Evolutionary conservation across 2,888 invertebrate genomes (phyloP), one percentile per base, ranked within the genome.

Genomic region (Mythimna ferrago): DNA sequence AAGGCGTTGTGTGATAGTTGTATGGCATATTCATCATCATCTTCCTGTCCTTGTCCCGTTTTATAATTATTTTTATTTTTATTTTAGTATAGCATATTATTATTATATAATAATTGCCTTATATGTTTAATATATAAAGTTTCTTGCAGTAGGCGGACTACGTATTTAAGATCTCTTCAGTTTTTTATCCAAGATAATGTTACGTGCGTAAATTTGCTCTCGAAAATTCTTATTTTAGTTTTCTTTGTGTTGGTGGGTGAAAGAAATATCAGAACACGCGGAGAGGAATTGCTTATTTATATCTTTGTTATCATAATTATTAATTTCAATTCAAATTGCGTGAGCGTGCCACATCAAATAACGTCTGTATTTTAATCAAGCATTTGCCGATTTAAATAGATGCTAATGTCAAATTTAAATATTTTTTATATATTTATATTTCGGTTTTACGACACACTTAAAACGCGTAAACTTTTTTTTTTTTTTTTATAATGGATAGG

Each of bases 81-180:
- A 26, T 26, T 26, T 26, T 26, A 1, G 26, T 26, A 26, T 26
- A 26, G 26, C 26, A 26, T 26, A 26, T 26, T 32, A 32, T 32
- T 32, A 32, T 32, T 32, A 32, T 26, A 26, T 26, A 26, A 26
- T 32, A 32, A 32, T 26, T 44, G 21, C 2, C 44, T 2, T 11
- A 48, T 6, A 60, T 79, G 54, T 79, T 35, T 73, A 32, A 19
- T 38, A 75, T 35, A 44, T 44, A 26, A 14, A 41, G 32, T 35
- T 80, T 67, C 71, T 70, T 57, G 53, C 66, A 48, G 61, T 64
- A 54, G 26, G n/a, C 38, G 56, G 64, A 41, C 32, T 16, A 44
- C 35, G 54, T 67, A 78, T 84, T 82, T 63, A 82, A 57, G 60
- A 63, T 56, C 54, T 21, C 48, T 74, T 68, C 51, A 54, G 54